A percentile compares a stretch with the other conserved stretches of the same genome.
Evolutionary conservation across 2,113 vertebrate species (phyloP).

Genomic region (Machaerirhynchus nigripectus): DNA sequence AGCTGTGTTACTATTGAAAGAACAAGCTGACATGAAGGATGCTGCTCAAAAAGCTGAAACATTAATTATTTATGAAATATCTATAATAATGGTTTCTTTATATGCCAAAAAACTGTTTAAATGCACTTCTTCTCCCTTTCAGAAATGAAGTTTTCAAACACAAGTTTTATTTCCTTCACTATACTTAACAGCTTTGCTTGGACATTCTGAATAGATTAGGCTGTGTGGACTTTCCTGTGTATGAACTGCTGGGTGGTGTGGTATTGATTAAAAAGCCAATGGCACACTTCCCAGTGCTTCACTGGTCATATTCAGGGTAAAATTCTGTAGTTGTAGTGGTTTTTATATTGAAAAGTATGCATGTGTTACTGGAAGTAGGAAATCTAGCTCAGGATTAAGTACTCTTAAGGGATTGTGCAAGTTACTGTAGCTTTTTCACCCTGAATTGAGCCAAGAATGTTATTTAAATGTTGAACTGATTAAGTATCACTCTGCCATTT

Average conservation of each 20-base stretch:
- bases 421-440: not conserved
- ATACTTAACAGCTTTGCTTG: not conserved
- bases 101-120: not conserved
- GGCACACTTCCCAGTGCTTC: not conserved
- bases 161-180: not conserved
- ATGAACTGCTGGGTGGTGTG: not conserved
- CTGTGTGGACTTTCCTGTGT: not conserved
- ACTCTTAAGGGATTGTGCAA: not conserved
- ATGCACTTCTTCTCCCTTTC: not conserved
- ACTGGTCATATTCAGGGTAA: not conserved
- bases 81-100: not conserved
- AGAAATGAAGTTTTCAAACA: not conserved
- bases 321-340: not conserved
- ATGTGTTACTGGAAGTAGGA: not conserved
- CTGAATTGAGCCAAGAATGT: not conserved
- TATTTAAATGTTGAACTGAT: not conserved
- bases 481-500: not conserved
- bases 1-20: not conserved
- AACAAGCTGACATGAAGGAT: not conserved
- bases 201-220: not conserved
- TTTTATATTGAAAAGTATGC: not conserved
- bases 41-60: not conserved
- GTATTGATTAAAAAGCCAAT: constrained; percentile 11
- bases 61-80: not conserved
- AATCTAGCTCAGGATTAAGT: not conserved